Percentiles rank a stretch among this genome's conserved stretches.
phyloP scores from a whole-genome alignment of 2,113 vertebrate genomes.

The Gavialis gangeticus region DNA sequence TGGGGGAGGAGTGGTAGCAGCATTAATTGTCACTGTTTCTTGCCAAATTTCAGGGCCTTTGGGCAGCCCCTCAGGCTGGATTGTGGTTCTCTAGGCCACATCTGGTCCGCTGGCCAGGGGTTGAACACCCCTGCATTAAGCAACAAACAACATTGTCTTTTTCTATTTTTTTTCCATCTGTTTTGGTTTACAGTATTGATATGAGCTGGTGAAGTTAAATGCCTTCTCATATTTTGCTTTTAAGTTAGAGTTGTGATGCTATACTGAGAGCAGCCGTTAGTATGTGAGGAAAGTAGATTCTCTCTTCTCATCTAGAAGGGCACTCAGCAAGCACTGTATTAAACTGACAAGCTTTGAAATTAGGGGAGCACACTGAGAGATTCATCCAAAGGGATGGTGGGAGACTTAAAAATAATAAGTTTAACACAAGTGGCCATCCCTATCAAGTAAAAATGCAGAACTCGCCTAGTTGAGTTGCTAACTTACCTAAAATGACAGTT shows the following conservation, averaged over 20 bases:
- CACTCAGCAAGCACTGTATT: not conserved
- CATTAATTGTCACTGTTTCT: too few species aligned
- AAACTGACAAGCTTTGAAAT: conserved; percentile 42
- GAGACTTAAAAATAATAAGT: not conserved
- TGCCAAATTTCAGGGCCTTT: too few species aligned
- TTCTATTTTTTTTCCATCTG: too few species aligned
- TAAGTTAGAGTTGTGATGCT: conserved; percentile 33
- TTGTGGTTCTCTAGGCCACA: too few species aligned
- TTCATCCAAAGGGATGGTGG: not conserved
- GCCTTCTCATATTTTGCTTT: too few species aligned
- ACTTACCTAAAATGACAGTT: conserved; percentile 3
- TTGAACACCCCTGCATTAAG: too few species aligned
- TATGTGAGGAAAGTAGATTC: conserved; percentile 27
- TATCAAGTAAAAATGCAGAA: not conserved
- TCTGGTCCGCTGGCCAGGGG: too few species aligned
- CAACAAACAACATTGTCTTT: too few species aligned
- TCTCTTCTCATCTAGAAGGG: conserved; percentile 39
- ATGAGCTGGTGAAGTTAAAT: not conserved
- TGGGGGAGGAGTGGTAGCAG: too few species aligned
- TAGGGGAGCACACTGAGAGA: not conserved
- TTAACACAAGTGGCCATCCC: not conserved
- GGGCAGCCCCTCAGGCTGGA: too few species aligned
- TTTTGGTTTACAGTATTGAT: not conserved
- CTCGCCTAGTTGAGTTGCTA: not conserved
- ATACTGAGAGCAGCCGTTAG: conserved; percentile 39